Conservation (phyloP, 1,140 invertebrate genomes). For the Anagrus nilaparvatae region DNA sequence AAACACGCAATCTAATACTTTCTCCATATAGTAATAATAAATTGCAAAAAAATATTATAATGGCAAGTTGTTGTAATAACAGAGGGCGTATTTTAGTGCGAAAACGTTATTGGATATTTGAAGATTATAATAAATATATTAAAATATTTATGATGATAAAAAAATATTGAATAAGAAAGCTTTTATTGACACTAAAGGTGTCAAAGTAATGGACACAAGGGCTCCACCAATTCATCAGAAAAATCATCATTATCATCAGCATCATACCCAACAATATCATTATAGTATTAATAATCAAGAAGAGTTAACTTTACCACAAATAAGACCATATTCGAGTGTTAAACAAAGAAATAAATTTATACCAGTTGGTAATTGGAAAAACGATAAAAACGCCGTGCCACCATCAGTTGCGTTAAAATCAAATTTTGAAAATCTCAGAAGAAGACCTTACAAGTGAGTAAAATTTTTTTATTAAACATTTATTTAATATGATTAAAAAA, state of each 20-base stretch:
- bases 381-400: slow-evolving; percentile 17
- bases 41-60: too few relatives aligned
- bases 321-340: slow-evolving; percentile 29
- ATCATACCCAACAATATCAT: slow-evolving; percentile 22
- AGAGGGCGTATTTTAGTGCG: too few relatives aligned
- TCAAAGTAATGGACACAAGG: slow-evolving; percentile 43
- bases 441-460: slow-evolving; percentile 33
- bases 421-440: slow-evolving; percentile 24
- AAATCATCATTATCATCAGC: slow-evolving; percentile 19
- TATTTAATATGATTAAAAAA: background rate
- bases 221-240: slow-evolving; percentile 34
- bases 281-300: slow-evolving; percentile 26
- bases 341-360: slow-evolving; percentile 25
- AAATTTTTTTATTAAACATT: background rate
- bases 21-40: too few relatives aligned
- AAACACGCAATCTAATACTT: too few relatives aligned
- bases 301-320: slow-evolving; percentile 35
- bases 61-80: too few relatives aligned
- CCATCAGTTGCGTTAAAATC: too few relatives aligned
- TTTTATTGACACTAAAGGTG: too few relatives aligned
- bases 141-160: too few relatives aligned
- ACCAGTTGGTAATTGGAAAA: slow-evolving; percentile 22
- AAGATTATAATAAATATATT: too few relatives aligned
- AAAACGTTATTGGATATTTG: too few relatives aligned
- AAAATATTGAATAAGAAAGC: too few relatives aligned